Percentiles rank a stretch among this genome's conserved stretches.
Evolutionary conservation across 37 sponge, comb jelly and placozoan genomes (phyloP).

Genomic region (Eunapius fragilis): DNA sequence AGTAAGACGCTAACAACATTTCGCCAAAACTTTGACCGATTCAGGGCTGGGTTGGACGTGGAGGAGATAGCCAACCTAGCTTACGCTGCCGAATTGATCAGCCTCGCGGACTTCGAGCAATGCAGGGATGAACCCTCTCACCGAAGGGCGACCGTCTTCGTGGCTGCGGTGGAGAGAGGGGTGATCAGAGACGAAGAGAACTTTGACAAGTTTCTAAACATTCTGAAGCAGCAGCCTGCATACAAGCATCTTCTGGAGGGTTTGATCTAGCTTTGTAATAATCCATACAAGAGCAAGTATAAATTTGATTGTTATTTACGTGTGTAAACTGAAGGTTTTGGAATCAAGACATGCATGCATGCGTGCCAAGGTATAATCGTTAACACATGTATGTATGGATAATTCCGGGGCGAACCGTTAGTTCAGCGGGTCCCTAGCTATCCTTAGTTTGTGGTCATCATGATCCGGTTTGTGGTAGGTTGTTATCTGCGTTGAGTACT

Average conservation of each 20-base stretch:
- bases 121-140: not conserved
- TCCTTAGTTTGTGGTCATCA: too few relatives aligned
- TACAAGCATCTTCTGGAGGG: not conserved
- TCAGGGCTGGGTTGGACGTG: not conserved
- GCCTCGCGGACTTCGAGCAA: not conserved
- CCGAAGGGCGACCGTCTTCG: not conserved
- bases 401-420: too few relatives aligned
- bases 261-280: not conserved
- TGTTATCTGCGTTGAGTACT: too few relatives aligned
- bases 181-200: not conserved
- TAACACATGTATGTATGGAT: too few relatives aligned
- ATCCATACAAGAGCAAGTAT: too few relatives aligned
- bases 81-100: not conserved
- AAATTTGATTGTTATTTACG: too few relatives aligned
- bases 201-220: not conserved
- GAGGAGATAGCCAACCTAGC: not conserved
- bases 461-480: too few relatives aligned
- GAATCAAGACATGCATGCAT: too few relatives aligned
- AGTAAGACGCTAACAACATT: not conserved
- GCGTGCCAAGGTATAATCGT: too few relatives aligned
- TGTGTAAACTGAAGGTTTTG: too few relatives aligned
- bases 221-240: not conserved
- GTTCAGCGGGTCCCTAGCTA: too few relatives aligned
- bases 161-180: not conserved
- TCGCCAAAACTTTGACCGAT: not conserved